Evolutionary conservation across 2,797 vertebrate species (phyloP), one percentile per base, ranked within the genome.

Genomic region (Scleropages formosus): DNA sequence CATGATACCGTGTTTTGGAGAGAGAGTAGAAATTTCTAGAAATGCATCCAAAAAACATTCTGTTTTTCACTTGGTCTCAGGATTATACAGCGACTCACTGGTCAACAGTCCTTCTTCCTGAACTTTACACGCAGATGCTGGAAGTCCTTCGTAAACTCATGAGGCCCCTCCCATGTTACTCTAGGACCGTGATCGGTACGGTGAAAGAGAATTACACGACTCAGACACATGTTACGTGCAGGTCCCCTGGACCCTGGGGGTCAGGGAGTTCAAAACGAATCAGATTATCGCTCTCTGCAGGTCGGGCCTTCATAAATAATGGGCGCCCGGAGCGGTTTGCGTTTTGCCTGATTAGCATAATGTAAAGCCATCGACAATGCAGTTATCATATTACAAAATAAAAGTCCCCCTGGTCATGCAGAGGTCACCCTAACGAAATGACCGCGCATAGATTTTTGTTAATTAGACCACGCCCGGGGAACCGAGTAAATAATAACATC

Each of bases 221-320:
- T 89, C 86, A 82, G 82, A 87, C 88, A 90, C 89, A 90, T 90
- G 90, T 89, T 88, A 92, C 86, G 86, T 84, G 82, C 86, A 85
- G 90, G 85, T 91, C 89, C 90, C 91, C 80, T 85, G 89, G 84
- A 88, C 87, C 87, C 83, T 78, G 84, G 83, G n/a, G 91, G 92
- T 93, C 89, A 93, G 87, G 92, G 88, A 87, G 87, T 91, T 92
- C 90, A 92, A 87, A 92, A 90, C 90, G 93, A 95, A 94, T 90
- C 92, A 88, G 90, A 92, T 91, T 90, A 90, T 89, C 88, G 85
- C 85, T 87, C 87, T 90, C 89, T 58, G 66, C 87, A 87, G 90
- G 90, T 90, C 89, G 91, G 87, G 83, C 85, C 20, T 88, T 91
- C 90, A 90, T 93, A 92, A 91, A 91, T 88, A 91, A 91, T 91